These are phyloP conservation scores for Gadus macrocephalus DNA, from an alignment of 2,113 vertebrate genomes.

Conservation along the genomic window DNA sequence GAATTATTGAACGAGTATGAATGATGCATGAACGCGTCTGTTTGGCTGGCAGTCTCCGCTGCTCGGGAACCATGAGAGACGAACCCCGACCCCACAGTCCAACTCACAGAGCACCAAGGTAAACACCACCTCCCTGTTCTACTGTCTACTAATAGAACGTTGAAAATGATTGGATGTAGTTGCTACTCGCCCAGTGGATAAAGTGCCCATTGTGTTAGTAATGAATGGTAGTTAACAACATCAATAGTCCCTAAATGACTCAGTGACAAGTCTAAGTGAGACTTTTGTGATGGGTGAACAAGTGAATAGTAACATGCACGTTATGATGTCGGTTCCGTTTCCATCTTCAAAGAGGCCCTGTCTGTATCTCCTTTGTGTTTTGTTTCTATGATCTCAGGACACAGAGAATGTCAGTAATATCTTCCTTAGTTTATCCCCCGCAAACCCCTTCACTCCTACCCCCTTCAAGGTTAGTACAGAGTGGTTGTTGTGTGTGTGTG, in stretches of 20 bases:
- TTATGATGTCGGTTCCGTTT: no score
- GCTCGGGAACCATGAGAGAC: constrained; percentile 46
- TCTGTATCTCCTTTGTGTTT: constrained; percentile 37
- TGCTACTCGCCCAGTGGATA: no score
- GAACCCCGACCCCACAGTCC: constrained; percentile 28
- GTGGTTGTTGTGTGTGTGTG: constrained; percentile 6
- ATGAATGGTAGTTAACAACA: no score
- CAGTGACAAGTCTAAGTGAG: no score
- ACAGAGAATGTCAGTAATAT: constrained; percentile 76
- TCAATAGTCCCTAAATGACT: no score
- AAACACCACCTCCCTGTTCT: constrained; percentile 5
- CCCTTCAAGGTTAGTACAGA: constrained; percentile 90
- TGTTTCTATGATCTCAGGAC: constrained; percentile 69
- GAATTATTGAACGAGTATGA: not conserved
- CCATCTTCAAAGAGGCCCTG: no score
- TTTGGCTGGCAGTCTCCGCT: constrained; percentile 47
- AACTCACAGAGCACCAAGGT: constrained; percentile 61
- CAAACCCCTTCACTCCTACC: constrained; percentile 87
- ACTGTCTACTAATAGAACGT: not conserved
- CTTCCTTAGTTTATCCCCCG: constrained; percentile 81
- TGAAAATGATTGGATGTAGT: no score
- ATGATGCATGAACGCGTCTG: not conserved
- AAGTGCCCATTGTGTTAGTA: no score
- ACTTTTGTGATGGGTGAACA: no score
- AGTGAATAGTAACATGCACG: no score